Conservation (phyloP, 2,113 vertebrate genomes). For the Cervus canadensis region DNA sequence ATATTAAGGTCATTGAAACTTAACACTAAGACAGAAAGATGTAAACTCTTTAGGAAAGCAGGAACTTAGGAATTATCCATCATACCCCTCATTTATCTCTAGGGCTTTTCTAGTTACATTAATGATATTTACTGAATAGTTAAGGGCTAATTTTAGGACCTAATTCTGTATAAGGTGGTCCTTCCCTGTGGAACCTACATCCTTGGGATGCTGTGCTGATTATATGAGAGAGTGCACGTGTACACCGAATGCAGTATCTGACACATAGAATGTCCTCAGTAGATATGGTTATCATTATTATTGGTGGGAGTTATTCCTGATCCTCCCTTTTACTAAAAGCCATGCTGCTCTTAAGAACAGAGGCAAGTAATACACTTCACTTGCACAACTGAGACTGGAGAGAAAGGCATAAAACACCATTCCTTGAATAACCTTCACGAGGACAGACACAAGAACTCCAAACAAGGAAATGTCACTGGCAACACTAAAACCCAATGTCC, state of each 20-base stretch:
- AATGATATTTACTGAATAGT: neutral
- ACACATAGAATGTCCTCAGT: neutral
- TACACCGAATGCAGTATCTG: neutral
- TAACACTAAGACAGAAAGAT: neutral
- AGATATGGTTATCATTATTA: neutral
- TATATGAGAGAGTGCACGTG: neutral
- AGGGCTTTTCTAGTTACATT: neutral
- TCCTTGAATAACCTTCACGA: neutral
- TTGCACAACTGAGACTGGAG: neutral
- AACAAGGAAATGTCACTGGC: neutral
- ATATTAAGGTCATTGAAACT: neutral
- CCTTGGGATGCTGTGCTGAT: neutral
- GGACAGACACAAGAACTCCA: neutral
- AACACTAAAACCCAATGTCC: neutral
- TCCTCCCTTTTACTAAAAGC: neutral
- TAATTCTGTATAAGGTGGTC: neutral
- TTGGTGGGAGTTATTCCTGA: neutral
- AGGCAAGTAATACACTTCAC: neutral
- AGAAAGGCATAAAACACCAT: neutral
- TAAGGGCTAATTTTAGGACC: neutral
- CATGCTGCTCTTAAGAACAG: neutral
- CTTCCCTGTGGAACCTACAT: neutral
- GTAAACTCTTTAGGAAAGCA: constrained; percentile 3
- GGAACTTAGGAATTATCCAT: neutral
- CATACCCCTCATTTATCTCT: neutral